phyloP scores from a whole-genome alignment of 2,888 invertebrate genomes.

The Orthosia cruda region DNA sequence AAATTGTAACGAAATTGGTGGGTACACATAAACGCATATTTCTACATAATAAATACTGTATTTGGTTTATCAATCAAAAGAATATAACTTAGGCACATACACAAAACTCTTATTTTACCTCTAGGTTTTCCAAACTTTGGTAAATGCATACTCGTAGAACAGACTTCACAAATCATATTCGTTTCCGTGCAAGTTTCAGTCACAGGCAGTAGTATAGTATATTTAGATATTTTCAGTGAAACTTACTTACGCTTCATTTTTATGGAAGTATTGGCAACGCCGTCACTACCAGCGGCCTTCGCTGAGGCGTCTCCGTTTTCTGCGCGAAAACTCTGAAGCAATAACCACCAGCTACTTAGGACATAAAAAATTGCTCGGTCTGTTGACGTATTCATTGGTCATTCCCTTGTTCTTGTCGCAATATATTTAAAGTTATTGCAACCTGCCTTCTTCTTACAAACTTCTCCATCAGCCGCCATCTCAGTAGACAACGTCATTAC shows the following conservation, averaged over 20 bases:
- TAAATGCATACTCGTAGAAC: too few species aligned
- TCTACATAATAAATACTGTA: conserved; percentile 14
- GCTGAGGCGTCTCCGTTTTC: background rate
- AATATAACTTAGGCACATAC: background rate
- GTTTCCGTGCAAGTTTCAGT: background rate
- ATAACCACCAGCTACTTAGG: too few species aligned
- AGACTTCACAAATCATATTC: background rate
- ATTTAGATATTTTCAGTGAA: background rate
- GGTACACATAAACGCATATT: conserved; percentile 26
- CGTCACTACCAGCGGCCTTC: too few species aligned
- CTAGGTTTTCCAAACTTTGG: too few species aligned
- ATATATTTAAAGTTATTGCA: too few species aligned
- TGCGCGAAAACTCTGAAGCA: background rate
- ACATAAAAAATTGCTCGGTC: too few species aligned
- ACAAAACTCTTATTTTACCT: background rate
- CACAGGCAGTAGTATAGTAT: background rate
- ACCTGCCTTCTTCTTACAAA: too few species aligned
- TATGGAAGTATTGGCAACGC: background rate
- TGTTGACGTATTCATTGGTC: too few species aligned
- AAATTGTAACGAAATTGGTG: conserved; percentile 32
- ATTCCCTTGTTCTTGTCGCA: too few species aligned
- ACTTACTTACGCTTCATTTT: background rate
- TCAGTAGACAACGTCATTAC: too few species aligned
- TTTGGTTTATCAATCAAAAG: background rate
- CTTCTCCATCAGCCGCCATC: too few species aligned